Base-by-base conservation (phyloP, 2,888 invertebrate genomes). In the Philonicus albiceps region DNA sequence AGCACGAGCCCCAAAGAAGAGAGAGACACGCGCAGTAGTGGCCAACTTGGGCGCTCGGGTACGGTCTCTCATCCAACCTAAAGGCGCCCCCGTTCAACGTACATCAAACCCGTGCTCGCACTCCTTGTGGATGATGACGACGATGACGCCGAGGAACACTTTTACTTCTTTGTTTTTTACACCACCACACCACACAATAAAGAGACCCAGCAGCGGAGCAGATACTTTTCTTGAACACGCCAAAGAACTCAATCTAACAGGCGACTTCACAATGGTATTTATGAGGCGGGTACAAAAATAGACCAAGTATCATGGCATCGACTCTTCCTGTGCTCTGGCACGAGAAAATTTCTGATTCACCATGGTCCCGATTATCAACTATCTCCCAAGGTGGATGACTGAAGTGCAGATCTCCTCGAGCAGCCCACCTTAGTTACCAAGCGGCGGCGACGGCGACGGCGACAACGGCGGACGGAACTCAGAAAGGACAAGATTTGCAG, bases 101-200 rank as follows among this genome's bases (percentile, higher is more conserved):
- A 53, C 55, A 49, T 49, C 31, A n/a, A 19, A 30, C 19, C 22
- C 31, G 31, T n/a, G 30, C 64, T 31, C 81, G 40, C 13, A 19
- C 27, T 55, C 55, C 64, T 81, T 55, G 55, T 81, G 81, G 81
- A 81, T 81, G 81, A 81, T 81, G 81, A 81, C 84, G 84, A 81
- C 84, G 84, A 81, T 49, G 49, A 49, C 84, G 84, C 43, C 19
- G 72, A 84, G 73, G 43, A 73, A 73, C 84, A 84, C 40, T 84
- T 84, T 84, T 84, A 84, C 84, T 84, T 84, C 84, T 84, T 84
- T 84, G 84, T 73, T 84, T 84, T 78, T 81, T 64, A 40, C 72
- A 73, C 72, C 30, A 84, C 43, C 72, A 73, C 81, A 64, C 73
- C 40, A 13, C 40, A 13, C 43, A 73, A 6, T 40, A 73, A 34